phyloP scores from a whole-genome alignment of 53 echinoderm and acorn worm genomes.

The Crossaster papposus region DNA sequence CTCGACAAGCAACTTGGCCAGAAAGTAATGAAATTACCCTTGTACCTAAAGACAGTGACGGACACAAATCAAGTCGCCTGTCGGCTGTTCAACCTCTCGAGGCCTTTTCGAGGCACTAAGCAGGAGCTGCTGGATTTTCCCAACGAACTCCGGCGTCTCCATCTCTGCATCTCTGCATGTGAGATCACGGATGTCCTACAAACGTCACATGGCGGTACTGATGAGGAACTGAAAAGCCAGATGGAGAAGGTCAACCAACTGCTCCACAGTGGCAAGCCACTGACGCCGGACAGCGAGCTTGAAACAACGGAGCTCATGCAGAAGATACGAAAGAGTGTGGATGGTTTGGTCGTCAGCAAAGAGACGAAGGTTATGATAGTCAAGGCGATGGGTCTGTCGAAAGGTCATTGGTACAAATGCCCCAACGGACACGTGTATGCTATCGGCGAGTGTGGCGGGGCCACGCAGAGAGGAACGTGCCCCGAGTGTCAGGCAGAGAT shows the following conservation, averaged over 20 bases:
- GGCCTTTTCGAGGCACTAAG: conserved; percentile 53
- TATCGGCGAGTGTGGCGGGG: conserved; percentile 91
- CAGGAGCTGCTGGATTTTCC: conserved; percentile 56
- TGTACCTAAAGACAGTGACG: neutral
- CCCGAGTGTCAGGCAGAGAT: conserved; percentile 77
- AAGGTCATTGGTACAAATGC: conserved; percentile 90
- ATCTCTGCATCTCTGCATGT: conserved; percentile 5
- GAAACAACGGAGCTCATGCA: conserved; percentile 8
- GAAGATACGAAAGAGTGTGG: conserved; percentile 1
- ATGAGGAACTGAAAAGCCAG: conserved; percentile 3
- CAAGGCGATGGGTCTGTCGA: conserved; percentile 74
- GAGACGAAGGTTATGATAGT: conserved; percentile 77
- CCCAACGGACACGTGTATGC: conserved; percentile 86
- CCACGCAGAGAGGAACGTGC: conserved; percentile 62
- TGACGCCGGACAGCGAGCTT: conserved; percentile 11
- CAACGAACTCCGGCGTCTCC: conserved; percentile 39
- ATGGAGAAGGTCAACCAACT: conserved; percentile 18
- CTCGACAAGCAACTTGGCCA: neutral
- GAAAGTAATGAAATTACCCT: neutral
- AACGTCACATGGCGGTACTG: neutral
- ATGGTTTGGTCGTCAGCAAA: conserved; percentile 62
- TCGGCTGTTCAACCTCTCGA: conserved; percentile 40
- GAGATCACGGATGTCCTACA: neutral
- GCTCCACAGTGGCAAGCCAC: conserved; percentile 7
- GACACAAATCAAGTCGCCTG: neutral